Evolutionary conservation across 2,797 vertebrate species (phyloP), one percentile per base, ranked within the genome.

Genomic region (Paratrypauchen microcephalus): DNA sequence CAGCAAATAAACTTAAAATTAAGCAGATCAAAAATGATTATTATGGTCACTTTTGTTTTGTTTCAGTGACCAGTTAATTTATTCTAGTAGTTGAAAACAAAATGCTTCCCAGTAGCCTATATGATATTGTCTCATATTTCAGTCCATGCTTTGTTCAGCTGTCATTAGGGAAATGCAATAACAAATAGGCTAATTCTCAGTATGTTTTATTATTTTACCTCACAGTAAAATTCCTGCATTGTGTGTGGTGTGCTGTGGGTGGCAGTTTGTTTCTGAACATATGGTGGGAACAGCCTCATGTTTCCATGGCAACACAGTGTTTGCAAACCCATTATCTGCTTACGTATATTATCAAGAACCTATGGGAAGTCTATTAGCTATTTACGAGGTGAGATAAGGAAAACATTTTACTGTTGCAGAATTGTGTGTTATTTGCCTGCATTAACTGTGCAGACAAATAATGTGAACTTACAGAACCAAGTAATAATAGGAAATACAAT

Each of bases 261-360:
- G 28, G 65, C 21, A 55, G 30, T 30, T 23, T 74, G 66, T 36
- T 74, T 62, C 71, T 80, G 85, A 90, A 79, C 91, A 93, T 91
- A 91, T 91, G 89, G 86, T 66, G 70, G 65, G 70, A 76, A 65
- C 77, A 74, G 69, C 62, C 78, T 79, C 67, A 60, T 57, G 87
- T 92, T 84, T 68, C 91, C 88, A 92, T 92, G 72, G 90, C 79
- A 91, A 94, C 91, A 75, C 77, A 74, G 75, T 84, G 74, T 89
- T 87, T 89, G 83, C 72, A 70, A 69, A 79, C 65, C 39, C 58
- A 74, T 83, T 68, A 75, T 65, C 78, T 76, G 47, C 80, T 81
- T 61, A n/a, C n/a, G n/a, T n/a, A 61, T 30, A 8, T 45, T 66
- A 63, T 78, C 26, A 15, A 18, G 4, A 21, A 23, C 3, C 21